Evolutionary conservation across 2,113 vertebrate genomes (phyloP), one percentile per base, ranked within the genome.

Genomic region (Puntigrus tetrazona): DNA sequence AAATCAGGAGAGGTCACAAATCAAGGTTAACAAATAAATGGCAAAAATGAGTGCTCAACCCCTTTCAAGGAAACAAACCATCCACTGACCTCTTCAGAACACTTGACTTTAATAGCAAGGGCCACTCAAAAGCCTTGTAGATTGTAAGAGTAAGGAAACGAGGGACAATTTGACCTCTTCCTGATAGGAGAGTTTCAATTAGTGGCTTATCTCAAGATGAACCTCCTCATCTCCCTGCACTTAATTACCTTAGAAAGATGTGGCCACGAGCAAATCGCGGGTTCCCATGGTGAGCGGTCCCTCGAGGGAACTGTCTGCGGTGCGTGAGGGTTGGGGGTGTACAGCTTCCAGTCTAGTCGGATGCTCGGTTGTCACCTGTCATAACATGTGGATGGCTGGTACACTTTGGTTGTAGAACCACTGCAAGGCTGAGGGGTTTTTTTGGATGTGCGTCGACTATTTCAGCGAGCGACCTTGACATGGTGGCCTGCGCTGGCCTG

Each of bases 391-490:
- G 25, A 81, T 81, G 76, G 31, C 25, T 22, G 43, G 36, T 4
- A 72, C 76, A 61, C 87, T 74, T 79, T 76, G n/a, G 80, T 81
- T 43, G 38, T 9, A 80, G 25, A 83, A 67, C 59, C 75, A 76
- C 75, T 27, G 69, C 52, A 50, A 25, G 69, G 41, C 43, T 31
- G 16, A 41, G 47, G 47, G 20, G 1, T 25, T 57, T 43, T 52
- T 18, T 73, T 59, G 65, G 61, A 82, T 52, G 67, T 38, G 83
- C 75, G 82, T 81, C 84, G 80, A 85, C 87, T 36, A 92, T 92
- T 87, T 87, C 84, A 90, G 86, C 88, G 88, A 88, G 90, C 91
- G 90, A 91, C 91, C 90, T 93, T 91, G 91, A 85, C 88, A 84
- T 82, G 88, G 75, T n/a, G 75, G 69, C 86, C 86, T 88, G 72